These are phyloP conservation scores for Coptodon bakossiorum DNA, from an alignment of 2,113 vertebrate genomes.

Conservation along the genomic window DNA sequence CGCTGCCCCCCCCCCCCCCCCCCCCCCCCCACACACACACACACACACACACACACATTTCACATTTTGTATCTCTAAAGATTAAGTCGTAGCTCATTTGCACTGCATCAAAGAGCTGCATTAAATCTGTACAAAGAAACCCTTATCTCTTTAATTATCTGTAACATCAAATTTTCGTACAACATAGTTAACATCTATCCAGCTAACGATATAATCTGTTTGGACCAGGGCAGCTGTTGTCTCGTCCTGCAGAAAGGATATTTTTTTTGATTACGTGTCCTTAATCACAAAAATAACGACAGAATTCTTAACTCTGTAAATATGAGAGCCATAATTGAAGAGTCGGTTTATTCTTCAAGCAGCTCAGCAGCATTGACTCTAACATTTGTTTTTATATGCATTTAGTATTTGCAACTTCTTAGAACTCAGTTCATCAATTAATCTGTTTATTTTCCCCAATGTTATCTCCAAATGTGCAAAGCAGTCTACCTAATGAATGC, in stretches of 20 bases:
- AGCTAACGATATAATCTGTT: neutral
- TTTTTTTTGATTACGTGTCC: neutral
- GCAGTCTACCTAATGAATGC: neutral
- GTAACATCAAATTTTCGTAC: neutral
- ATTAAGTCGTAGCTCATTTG: neutral
- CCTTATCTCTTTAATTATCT: neutral
- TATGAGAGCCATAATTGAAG: neutral
- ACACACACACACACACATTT: neutral
- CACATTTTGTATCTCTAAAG: neutral
- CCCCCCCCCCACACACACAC: neutral
- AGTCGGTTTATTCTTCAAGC: neutral
- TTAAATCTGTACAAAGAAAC: neutral
- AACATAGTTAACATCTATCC: neutral
- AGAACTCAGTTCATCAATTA: neutral
- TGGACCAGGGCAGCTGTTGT: neutral
- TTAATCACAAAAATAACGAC: neutral
- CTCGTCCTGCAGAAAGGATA: neutral
- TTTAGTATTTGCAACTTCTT: neutral
- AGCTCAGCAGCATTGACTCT: neutral
- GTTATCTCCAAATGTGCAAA: neutral
- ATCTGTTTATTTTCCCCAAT: neutral
- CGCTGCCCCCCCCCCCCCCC: rapidly evolving
- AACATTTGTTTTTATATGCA: neutral
- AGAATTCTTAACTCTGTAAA: neutral
- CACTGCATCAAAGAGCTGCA: neutral